A percentile compares a stretch with the other conserved stretches of the same genome.
phyloP scores from a whole-genome alignment of 1,140 invertebrate species.

The Drosophila repletoides region DNA sequence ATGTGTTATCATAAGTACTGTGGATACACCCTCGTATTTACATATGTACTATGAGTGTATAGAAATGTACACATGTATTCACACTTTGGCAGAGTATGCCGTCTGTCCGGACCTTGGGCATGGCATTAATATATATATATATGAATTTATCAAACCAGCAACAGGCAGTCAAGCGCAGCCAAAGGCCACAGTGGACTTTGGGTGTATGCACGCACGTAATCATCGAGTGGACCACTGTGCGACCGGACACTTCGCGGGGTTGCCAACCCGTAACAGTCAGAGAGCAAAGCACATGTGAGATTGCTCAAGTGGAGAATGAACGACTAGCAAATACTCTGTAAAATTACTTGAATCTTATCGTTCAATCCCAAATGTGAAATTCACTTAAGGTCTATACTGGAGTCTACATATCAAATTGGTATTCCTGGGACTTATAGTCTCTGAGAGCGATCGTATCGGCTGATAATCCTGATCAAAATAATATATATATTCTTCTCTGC shows the following conservation, averaged over 20 bases:
- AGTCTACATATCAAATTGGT: too few relatives aligned
- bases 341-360: too few relatives aligned
- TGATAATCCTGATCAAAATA: too few relatives aligned
- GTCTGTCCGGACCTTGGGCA: constrained; percentile 8
- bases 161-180: constrained; percentile 34
- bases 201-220: constrained; percentile 56
- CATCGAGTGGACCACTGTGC: constrained; percentile 12
- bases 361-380: too few relatives aligned
- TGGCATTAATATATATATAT: constrained; percentile 21
- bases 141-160: constrained; percentile 59
- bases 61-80: background rate
- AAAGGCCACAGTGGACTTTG: constrained; percentile 57
- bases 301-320: too few relatives aligned
- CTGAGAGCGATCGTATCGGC: too few relatives aligned
- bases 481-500: too few relatives aligned
- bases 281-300: background rate
- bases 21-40: constrained; percentile 25
- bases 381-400: too few relatives aligned
- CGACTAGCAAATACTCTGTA: too few relatives aligned
- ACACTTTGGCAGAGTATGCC: too few relatives aligned
- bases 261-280: background rate
- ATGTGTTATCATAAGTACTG: constrained; percentile 28
- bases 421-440: too few relatives aligned
- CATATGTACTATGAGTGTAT: background rate
- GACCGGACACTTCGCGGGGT: background rate